Evolutionary conservation across 2,888 invertebrate species (phyloP), one percentile per base, ranked within the genome.

Genomic region (Rhagium mordax): DNA sequence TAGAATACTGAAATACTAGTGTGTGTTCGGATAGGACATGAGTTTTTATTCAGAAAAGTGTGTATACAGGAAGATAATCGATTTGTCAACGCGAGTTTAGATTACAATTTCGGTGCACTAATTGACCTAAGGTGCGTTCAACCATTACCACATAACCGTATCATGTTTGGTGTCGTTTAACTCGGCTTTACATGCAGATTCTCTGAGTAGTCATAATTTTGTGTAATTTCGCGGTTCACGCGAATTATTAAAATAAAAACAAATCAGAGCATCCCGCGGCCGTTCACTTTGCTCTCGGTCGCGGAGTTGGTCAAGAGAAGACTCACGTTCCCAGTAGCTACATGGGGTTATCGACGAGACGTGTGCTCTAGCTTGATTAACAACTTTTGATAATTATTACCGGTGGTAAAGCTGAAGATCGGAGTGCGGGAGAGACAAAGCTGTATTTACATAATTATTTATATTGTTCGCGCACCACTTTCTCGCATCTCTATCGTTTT

Each of bases 31-130:
- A 70, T 69, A 71, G 67, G 60, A 59, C 60, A 74, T 74, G 71
- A 60, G 74, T 79, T 73, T 78, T 77, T 78, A 75, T 74, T 77
- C 74, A 75, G 73, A 75, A 76, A 76, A 73, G 83, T 85, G 82
- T 85, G 82, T 84, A 81, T 85, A 85, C 86, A 85, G 83, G 84
- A 85, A 87, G 87, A 88, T 89, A 89, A 89, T 89, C 89, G 89
- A 89, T 89, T 89, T 89, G 89, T 89, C 89, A 88, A 89, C 88
- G 86, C 86, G 84, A 86, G 86, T 87, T 87, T 87, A 88, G 89
- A 89, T 89, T 88, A 88, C 88, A 88, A 88, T 87, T 88, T 89
- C 87, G 87, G 88, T 87, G 87, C 85, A 86, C 86, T 89, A 88
- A 89, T 89, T 89, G 89, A 89, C 87, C 88, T 85, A 86, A 89